Evolutionary conservation across 1,140 invertebrate genomes (phyloP), one percentile per base, ranked within the genome.

Genomic region (Choristoneura fumiferana): DNA sequence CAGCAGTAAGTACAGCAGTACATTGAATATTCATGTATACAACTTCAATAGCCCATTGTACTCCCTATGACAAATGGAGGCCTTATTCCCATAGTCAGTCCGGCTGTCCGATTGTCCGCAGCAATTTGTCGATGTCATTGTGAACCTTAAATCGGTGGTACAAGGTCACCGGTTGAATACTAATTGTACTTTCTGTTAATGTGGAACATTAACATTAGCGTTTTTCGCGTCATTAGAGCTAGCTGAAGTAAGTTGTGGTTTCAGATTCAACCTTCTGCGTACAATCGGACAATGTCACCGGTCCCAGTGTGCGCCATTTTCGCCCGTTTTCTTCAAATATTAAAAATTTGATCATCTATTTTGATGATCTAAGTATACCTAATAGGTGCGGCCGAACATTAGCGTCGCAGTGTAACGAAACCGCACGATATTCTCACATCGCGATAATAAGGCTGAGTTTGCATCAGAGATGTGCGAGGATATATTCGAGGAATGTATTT

Each of bases 21-120:
- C 61, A 36, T 59, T 69, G 59, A 65, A 67, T 69, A 73, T 73
- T 67, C 53, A 54, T 54, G 64, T 67, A 57, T 35, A 37, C 56
- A 60, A 63, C 58, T 37, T 36, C 49, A 39, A 39, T 64, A 62
- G 61, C 49, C 63, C 34, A 75, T 75, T 75, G 73, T 75, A 54
- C 62, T 62, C 54, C 62, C 60, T 70, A 70, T 75, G 73, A 75
- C 65, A 68, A 75, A 75, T 70, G 63, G 61, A 57, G 67, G 56
- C 62, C 63, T 58, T 63, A 66, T 75, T 75, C 73, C 65, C 67
- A 69, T 65, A 36, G 33, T 52, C 45, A 12, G 45, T 54, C 53
- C 53, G 33, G 18, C 45, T 13, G 45, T 54, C 53, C 53, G 53
- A 54, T 54, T 54, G 34, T 54, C 53, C 34, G 34, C 15, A 1